These are phyloP conservation scores for Neotragus pygmaeus DNA, from an alignment of 2,113 vertebrate genomes.

Conservation along the genomic window DNA sequence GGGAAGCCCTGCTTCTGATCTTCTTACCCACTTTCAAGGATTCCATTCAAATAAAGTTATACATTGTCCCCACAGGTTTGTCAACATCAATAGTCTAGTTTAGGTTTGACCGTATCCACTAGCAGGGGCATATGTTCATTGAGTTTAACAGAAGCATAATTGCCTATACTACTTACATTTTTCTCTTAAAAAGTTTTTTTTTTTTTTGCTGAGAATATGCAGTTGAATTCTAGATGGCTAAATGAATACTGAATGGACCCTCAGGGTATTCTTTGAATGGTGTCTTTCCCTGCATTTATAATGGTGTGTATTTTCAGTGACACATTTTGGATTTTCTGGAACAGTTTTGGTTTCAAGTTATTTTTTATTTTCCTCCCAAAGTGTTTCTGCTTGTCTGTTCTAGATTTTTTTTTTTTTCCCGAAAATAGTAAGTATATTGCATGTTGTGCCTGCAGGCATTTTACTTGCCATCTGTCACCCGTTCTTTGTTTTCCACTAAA, in stretches of 20 bases:
- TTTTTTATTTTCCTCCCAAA: neutral
- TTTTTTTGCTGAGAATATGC: neutral
- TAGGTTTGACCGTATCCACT: neutral
- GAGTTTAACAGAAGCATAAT: neutral
- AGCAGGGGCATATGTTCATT: neutral
- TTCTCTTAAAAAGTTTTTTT: neutral
- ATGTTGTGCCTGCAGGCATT: neutral
- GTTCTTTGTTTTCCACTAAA: neutral
- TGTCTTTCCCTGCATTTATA: neutral
- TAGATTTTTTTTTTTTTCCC: neutral
- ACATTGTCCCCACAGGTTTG: neutral
- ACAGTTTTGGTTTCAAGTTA: neutral
- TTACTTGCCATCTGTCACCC: neutral
- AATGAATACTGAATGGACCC: neutral
- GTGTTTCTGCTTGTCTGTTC: neutral
- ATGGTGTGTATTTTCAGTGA: neutral
- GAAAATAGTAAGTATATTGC: neutral
- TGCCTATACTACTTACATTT: neutral
- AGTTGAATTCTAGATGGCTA: neutral
- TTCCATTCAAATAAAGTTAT: neutral
- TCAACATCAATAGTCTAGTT: neutral
- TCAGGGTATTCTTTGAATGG: neutral
- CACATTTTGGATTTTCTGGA: neutral
- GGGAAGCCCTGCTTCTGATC: neutral
- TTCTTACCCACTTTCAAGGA: neutral